A percentile compares a stretch with the other conserved stretches of the same genome.
Evolutionary conservation across 2,888 invertebrate species (phyloP).

Genomic region (Gastrophysa polygoni): DNA sequence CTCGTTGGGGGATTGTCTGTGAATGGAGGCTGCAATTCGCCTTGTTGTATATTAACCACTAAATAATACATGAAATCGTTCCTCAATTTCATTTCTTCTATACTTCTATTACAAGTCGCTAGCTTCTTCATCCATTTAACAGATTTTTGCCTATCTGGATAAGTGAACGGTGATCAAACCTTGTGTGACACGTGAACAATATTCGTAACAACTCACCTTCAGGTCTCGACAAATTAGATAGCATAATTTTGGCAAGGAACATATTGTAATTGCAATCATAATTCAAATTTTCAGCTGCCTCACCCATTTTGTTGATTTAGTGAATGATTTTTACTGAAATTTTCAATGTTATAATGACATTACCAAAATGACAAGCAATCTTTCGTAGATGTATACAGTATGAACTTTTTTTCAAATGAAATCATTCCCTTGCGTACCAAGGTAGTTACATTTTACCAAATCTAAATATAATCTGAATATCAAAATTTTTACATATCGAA

Average conservation of each 20-base stretch:
- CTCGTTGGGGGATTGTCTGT: slow-evolving; percentile 60
- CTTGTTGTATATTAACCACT: slow-evolving; percentile 59
- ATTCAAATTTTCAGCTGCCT: slow-evolving; percentile 57
- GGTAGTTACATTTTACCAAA: too few species aligned
- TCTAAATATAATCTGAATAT: too few species aligned
- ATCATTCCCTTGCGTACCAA: too few species aligned
- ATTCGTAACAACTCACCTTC: slow-evolving; percentile 37
- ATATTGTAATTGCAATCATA: slow-evolving; percentile 63
- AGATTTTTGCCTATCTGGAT: slow-evolving; percentile 58
- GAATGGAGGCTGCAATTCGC: slow-evolving; percentile 60
- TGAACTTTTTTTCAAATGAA: neutral
- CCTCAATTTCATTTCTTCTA: slow-evolving; percentile 61
- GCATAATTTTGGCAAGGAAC: slow-evolving; percentile 59
- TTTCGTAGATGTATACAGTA: neutral
- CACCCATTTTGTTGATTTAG: slow-evolving; percentile 52
- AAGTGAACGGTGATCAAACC: slow-evolving; percentile 22
- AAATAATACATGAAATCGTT: slow-evolving; percentile 64
- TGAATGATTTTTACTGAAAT: slow-evolving; percentile 27
- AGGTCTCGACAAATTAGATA: slow-evolving; percentile 55
- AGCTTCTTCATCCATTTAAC: slow-evolving; percentile 62
- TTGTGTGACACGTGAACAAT: neutral
- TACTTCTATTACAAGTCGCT: slow-evolving; percentile 55
- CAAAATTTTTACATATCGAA: too few species aligned
- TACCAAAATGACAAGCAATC: slow-evolving; percentile 23
- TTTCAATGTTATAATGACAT: slow-evolving; percentile 29